A percentile compares a stretch with the other conserved stretches of the same genome.
phyloP scores from a whole-genome alignment of 1,140 invertebrate genomes.

The Neodiprion virginianus region DNA sequence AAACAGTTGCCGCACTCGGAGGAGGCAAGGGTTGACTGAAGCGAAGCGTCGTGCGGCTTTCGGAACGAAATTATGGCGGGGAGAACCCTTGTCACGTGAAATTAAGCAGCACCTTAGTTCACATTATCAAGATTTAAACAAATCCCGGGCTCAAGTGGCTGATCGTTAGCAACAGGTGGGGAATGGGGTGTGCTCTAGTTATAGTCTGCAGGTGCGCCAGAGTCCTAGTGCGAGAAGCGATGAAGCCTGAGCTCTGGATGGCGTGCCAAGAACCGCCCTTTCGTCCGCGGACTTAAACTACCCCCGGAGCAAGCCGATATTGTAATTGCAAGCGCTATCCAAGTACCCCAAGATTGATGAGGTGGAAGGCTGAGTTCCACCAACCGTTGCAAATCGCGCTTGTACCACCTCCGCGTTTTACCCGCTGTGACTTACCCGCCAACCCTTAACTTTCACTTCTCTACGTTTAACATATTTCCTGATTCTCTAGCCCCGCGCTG shows the following conservation, averaged over 20 bases:
- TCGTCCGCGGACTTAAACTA: conserved; percentile 55
- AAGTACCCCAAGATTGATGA: conserved; percentile 60
- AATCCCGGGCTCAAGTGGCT: conserved; percentile 52
- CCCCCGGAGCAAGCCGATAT: conserved; percentile 58
- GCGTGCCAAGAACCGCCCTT: conserved; percentile 53
- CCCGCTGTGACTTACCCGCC: too few species aligned
- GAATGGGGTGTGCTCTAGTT: conserved; percentile 49
- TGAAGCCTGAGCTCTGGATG: conserved; percentile 35
- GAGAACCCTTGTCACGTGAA: conserved; percentile 35
- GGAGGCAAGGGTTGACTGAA: not conserved
- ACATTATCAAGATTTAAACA: conserved; percentile 54
- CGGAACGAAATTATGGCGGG: not conserved
- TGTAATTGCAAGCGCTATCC: conserved; percentile 57
- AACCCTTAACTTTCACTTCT: too few species aligned
- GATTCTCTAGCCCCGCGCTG: too few species aligned
- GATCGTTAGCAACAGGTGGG: conserved; percentile 58
- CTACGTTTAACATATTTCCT: too few species aligned
- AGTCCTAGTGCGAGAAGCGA: conserved; percentile 17
- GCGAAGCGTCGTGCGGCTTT: not conserved
- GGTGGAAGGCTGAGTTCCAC: conserved; percentile 52
- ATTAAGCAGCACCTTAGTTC: conserved; percentile 40
- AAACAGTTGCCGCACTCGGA: too few species aligned
- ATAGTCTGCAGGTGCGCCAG: not conserved
- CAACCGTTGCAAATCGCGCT: conserved; percentile 48
- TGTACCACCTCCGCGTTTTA: conserved; percentile 32